phyloP scores from a whole-genome alignment of 2,113 vertebrate genomes.

The Ailuropoda melanoleuca region DNA sequence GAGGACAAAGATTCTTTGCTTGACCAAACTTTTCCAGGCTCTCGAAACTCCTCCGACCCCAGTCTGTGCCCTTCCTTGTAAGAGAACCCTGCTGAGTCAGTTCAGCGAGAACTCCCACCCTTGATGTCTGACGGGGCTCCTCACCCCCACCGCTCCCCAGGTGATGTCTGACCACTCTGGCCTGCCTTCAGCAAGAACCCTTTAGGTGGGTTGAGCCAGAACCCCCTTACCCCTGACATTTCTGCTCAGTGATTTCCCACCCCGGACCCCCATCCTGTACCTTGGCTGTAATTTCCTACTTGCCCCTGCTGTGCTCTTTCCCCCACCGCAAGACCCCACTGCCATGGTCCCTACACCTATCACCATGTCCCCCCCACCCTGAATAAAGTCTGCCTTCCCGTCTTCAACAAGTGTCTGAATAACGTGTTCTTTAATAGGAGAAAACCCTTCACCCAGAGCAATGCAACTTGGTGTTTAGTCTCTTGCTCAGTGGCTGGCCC shows the following conservation, averaged over 20 bases:
- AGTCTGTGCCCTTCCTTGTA: neutral
- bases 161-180: neutral
- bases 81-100: neutral
- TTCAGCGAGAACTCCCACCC: neutral
- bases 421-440: neutral
- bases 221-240: neutral
- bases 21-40: neutral
- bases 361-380: neutral
- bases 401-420: neutral
- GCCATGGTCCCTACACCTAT: neutral
- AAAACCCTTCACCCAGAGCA: neutral
- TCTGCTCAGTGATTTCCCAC: neutral
- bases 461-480: neutral
- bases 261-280: neutral
- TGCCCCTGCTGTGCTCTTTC: neutral
- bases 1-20: neutral
- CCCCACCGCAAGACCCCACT: neutral
- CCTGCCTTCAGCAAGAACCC: neutral
- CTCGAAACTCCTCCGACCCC: neutral
- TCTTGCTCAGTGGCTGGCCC: neutral
- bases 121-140: neutral
- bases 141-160: neutral
- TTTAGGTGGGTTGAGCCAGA: neutral
- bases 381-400: neutral
- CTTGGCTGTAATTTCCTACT: neutral